phyloP scores from a whole-genome alignment of 2,888 invertebrate genomes.

The Caenorhabditis sinica region DNA sequence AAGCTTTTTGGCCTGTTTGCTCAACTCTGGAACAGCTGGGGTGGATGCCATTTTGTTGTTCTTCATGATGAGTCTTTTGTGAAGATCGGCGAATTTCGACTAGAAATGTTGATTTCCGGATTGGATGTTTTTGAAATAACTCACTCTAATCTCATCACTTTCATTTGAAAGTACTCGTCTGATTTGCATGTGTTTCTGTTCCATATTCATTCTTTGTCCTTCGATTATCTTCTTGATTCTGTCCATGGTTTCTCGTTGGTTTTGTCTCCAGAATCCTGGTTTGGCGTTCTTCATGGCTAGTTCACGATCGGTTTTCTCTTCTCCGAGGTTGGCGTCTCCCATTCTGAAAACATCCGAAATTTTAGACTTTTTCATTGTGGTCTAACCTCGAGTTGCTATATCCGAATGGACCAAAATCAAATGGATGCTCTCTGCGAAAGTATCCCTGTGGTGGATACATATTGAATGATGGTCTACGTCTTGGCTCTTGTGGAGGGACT shows the following conservation, averaged over 20 bases:
- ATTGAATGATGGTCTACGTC: slow-evolving; percentile 49
- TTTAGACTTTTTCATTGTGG: no score
- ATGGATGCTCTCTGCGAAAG: slow-evolving; percentile 56
- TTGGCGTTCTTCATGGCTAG: slow-evolving; percentile 58
- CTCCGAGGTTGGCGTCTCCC: slow-evolving; percentile 42
- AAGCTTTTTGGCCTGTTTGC: slow-evolving; percentile 48
- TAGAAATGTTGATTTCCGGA: slow-evolving; percentile 33
- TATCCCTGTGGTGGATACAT: slow-evolving; percentile 57
- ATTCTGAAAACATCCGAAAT: slow-evolving; percentile 4
- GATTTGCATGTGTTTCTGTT: slow-evolving; percentile 59
- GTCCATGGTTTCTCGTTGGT: slow-evolving; percentile 52
- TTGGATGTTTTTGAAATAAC: background rate
- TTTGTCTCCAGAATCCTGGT: slow-evolving; percentile 64
- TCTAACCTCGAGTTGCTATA: slow-evolving; percentile 30
- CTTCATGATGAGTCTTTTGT: slow-evolving; percentile 59
- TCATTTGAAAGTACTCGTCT: slow-evolving; percentile 43
- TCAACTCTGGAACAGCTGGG: slow-evolving; percentile 27
- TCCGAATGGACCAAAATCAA: slow-evolving; percentile 61
- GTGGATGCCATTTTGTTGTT: slow-evolving; percentile 51
- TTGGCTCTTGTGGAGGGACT: slow-evolving; percentile 44
- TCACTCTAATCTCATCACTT: slow-evolving; percentile 45
- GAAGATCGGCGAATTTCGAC: slow-evolving; percentile 65
- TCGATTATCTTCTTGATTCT: slow-evolving; percentile 50
- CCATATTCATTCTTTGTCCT: slow-evolving; percentile 53
- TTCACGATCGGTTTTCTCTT: slow-evolving; percentile 54